Base-by-base conservation (phyloP, 2,113 vertebrate species). In the Megaceryle torquata region DNA sequence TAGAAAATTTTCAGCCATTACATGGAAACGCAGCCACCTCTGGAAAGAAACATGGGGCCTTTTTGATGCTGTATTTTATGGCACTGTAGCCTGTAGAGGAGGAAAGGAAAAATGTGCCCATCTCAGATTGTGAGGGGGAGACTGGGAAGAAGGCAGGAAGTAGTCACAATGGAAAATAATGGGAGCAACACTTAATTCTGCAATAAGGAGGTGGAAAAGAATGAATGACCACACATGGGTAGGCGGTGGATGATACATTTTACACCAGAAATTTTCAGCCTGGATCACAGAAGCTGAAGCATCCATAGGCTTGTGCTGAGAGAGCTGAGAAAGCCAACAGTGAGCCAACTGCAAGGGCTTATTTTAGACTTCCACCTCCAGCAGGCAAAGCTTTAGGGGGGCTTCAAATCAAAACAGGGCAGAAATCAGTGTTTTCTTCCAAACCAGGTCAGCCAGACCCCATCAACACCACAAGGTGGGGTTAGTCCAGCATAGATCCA, bases 391-490 rank as follows among this genome's bases (percentile, higher is more conserved):
- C 91, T 68, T 86, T 44, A 28, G 76, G 72, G 50, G 85, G 15
- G 13, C 9, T 81, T 56, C 64, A 13, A 46, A 56, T 1, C 29
- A 50, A 48, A 70, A 6, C 3, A 31, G 51, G 39, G 17, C 28
- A 51, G 77, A 64, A 75, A 50, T 43, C 25, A 26, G 15, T 1
- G 25, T 75, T 95, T 63, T 48, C 26, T 51, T 44, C 72, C 83
- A 43, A 61, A 50, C 7, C 82, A 14, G 92, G 95, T 77, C 92
- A 88, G 88, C 86, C 91, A 11, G 89, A 82, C 56, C 88, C 75
- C 79, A 21, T 25, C 86, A 22, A 20, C 83, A 94, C 95, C 95
- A 93, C 91, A 60, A 97, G 96, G 93, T 96, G 96, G 96, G 92
- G 96, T 95, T 96, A 96, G 95, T 95, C 95, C 91, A 95, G 96